These are phyloP conservation scores for Eupithecia tripunctaria DNA, from an alignment of 2,888 invertebrate genomes.

Conservation along the genomic window DNA sequence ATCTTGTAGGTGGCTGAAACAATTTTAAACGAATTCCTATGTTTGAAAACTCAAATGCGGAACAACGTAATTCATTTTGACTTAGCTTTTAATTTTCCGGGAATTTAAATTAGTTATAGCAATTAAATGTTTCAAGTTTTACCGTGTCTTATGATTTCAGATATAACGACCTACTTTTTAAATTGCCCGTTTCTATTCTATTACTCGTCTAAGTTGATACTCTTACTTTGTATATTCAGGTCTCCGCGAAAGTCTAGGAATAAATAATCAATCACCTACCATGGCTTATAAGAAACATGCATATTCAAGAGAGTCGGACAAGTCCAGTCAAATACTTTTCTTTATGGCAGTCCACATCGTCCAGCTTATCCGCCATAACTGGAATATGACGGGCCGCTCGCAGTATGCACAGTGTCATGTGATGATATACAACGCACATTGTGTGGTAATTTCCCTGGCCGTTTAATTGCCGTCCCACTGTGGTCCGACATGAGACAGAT, in stretches of 20 bases:
- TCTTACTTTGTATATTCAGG: neutral
- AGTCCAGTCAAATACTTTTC: constrained; percentile 8
- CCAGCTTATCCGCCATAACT: constrained; percentile 55
- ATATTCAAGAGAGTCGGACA: neutral
- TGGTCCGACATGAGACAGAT: constrained; percentile 73
- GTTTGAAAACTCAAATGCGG: constrained; percentile 54
- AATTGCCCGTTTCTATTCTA: neutral
- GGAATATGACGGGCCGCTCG: constrained; percentile 66
- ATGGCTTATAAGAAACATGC: neutral
- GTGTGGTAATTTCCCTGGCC: constrained; percentile 79
- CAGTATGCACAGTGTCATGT: constrained; percentile 69
- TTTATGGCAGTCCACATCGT: constrained; percentile 37
- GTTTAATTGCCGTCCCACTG: constrained; percentile 80
- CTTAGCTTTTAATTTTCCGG: constrained; percentile 22
- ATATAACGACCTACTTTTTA: neutral
- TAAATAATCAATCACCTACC: neutral
- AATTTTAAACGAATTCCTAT: constrained; percentile 59
- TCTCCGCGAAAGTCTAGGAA: neutral
- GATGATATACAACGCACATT: constrained; percentile 80
- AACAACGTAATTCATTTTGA: constrained; percentile 53
- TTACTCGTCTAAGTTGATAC: neutral
- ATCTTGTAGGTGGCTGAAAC: constrained; percentile 53
- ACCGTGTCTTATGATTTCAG: neutral
- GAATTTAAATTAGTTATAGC: constrained; percentile 20
- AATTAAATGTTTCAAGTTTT: constrained; percentile 15